Conservation (phyloP, 92 coral and sea anemone species). For the Epizoanthus scotinus region DNA sequence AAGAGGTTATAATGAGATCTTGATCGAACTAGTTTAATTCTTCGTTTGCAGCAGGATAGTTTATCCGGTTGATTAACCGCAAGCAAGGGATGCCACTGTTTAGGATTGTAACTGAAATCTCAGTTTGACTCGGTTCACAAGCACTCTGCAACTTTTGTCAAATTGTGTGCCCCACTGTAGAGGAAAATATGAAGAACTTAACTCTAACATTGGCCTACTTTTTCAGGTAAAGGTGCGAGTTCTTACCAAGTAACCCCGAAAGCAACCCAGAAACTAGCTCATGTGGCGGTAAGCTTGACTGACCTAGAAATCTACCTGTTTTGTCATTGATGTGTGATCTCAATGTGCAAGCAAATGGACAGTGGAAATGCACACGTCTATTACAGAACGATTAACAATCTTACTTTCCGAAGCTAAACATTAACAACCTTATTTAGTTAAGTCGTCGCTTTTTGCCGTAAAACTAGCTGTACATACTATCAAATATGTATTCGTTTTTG, state of each 20-base stretch:
- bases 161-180: not conserved
- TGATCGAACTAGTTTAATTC: not conserved
- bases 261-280: constrained; percentile 83
- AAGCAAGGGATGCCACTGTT: constrained; percentile 2
- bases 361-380: not conserved
- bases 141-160: constrained; percentile 6
- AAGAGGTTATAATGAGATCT: not conserved
- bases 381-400: not conserved
- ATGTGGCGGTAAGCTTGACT: constrained; percentile 77
- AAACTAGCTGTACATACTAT: not conserved
- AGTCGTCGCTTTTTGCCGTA: not conserved
- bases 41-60: not conserved
- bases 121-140: not conserved
- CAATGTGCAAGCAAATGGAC: constrained; percentile 23
- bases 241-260: constrained; percentile 86
- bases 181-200: not conserved
- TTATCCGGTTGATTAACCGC: not conserved
- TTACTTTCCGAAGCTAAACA: not conserved
- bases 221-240: constrained; percentile 83
- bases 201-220: constrained; percentile 1
- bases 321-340: not conserved
- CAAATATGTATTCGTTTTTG: not conserved
- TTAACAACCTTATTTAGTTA: not conserved
- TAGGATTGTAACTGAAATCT: not conserved
- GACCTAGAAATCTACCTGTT: constrained; percentile 13